Conservation (phyloP, 2,797 vertebrate species). For the Huso huso region DNA sequence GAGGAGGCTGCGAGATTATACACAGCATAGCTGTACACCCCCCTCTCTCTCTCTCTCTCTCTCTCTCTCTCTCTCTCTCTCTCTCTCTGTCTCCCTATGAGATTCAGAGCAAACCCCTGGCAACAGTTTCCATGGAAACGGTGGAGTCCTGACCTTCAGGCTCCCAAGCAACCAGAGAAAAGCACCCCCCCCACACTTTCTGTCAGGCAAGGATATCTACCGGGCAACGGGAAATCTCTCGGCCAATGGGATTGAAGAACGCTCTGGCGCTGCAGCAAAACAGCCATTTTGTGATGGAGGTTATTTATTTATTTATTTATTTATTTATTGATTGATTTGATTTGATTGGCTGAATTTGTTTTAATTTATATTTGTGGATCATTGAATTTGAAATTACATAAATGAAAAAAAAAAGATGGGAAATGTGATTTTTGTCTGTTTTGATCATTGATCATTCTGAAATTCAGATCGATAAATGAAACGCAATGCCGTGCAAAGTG, state of each 20-base stretch:
- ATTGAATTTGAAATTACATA: too few relatives aligned
- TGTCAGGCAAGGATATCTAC: slow-evolving; percentile 52
- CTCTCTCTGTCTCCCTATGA: slow-evolving; percentile 13
- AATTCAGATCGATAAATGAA: too few relatives aligned
- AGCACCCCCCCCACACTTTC: slow-evolving; percentile 31
- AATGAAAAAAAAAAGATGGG: too few relatives aligned
- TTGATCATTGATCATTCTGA: too few relatives aligned
- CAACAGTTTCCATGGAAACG: slow-evolving; percentile 47
- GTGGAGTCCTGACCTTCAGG: slow-evolving; percentile 17
- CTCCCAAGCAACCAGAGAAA: slow-evolving; percentile 39
- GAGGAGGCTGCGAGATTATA: neutral
- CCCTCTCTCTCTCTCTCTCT: slow-evolving; percentile 6
- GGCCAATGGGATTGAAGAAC: slow-evolving; percentile 21
- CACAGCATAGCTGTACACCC: too few relatives aligned
- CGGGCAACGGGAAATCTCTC: slow-evolving; percentile 40
- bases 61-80: neutral
- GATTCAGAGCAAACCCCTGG: slow-evolving; percentile 29
- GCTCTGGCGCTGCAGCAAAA: slow-evolving; percentile 34
- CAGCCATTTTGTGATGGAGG: neutral
- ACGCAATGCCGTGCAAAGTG: too few relatives aligned
- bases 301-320: neutral
- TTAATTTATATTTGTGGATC: too few relatives aligned
- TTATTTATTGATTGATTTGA: neutral
- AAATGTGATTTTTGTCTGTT: too few relatives aligned
- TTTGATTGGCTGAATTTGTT: neutral